Conservation (phyloP, 2,888 invertebrate genomes). For the Aphidoletes aphidimyza region DNA sequence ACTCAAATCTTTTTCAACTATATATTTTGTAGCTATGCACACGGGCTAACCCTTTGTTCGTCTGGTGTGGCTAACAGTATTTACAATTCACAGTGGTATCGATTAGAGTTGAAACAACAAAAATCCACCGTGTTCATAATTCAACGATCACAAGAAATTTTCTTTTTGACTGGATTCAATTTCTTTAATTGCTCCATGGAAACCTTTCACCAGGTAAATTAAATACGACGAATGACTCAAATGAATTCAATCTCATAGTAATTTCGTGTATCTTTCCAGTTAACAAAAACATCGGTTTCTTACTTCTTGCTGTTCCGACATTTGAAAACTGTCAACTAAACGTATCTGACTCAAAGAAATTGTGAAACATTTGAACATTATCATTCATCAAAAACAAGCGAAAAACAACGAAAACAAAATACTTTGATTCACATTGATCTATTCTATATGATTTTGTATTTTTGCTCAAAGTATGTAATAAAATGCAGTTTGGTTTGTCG, state of each 20-base stretch:
- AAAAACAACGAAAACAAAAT: no score
- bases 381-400: no score
- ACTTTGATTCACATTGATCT: no score
- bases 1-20: not conserved
- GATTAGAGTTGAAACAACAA: not conserved
- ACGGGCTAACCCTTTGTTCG: not conserved
- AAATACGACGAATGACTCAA: not conserved
- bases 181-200: not conserved
- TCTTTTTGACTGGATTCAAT: not conserved
- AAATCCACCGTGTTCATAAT: not conserved
- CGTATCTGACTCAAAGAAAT: no score
- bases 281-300: not conserved
- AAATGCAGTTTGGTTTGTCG: no score
- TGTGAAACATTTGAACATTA: no score
- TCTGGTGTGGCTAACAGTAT: not conserved
- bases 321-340: no score
- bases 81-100: not conserved
- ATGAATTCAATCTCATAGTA: not conserved
- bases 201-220: constrained; percentile 3
- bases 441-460: no score
- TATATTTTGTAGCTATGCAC: not conserved
- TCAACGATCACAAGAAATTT: not conserved
- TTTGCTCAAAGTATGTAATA: no score
- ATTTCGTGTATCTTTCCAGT: not conserved
- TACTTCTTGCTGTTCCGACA: no score